phyloP scores from a whole-genome alignment of 2,888 invertebrate species.

The Mayetiola destructor region DNA sequence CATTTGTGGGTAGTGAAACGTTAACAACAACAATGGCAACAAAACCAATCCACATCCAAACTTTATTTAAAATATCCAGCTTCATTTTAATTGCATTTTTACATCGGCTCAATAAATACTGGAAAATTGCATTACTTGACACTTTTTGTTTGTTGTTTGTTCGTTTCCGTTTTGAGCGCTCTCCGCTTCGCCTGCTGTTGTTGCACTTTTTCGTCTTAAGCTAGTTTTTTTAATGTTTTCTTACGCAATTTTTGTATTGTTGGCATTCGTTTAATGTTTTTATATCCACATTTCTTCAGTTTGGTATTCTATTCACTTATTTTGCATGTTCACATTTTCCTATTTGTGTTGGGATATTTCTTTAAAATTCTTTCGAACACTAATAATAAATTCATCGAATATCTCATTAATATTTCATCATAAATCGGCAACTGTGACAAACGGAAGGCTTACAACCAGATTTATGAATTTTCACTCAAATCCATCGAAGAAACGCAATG shows the following conservation, averaged over 20 bases:
- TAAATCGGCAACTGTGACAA: too few relatives aligned
- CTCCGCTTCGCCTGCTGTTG: neutral
- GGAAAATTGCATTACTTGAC: neutral
- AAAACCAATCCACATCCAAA: constrained; percentile 12
- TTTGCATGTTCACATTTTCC: neutral
- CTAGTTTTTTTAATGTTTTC: too few relatives aligned
- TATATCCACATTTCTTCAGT: neutral
- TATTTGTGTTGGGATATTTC: neutral
- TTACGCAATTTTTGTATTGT: neutral
- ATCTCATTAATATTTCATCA: too few relatives aligned
- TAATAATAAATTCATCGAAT: too few relatives aligned
- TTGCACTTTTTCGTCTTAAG: neutral
- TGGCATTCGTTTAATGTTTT: neutral
- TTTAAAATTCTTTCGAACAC: neutral
- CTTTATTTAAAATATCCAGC: constrained; percentile 14
- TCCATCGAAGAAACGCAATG: too few relatives aligned
- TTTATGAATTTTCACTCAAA: too few relatives aligned
- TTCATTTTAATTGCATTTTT: constrained; percentile 14
- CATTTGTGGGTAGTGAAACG: neutral
- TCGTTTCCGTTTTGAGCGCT: neutral
- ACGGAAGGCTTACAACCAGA: too few relatives aligned
- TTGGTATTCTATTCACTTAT: neutral
- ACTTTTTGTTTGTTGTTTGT: neutral
- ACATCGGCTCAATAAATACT: constrained; percentile 5
- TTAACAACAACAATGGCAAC: constrained; percentile 2